These are phyloP conservation scores for Drosophila ogumai DNA, from an alignment of 1,140 invertebrate genomes.

Conservation along the genomic window DNA sequence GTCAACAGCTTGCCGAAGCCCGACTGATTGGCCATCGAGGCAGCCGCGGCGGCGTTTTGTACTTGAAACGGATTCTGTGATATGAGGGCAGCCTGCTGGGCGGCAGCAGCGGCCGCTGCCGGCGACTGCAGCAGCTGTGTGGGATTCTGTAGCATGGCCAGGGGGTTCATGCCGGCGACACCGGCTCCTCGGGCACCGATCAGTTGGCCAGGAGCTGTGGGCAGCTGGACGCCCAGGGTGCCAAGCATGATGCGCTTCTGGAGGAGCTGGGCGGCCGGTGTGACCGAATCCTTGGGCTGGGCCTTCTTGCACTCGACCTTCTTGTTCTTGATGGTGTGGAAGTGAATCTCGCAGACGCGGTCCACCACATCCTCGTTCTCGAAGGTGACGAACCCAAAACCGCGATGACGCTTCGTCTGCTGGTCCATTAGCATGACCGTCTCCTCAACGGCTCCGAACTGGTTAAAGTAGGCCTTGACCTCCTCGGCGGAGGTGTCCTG, in stretches of 20 bases:
- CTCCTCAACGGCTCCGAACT: conserved; percentile 96
- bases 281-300: conserved; percentile 95
- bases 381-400: conserved; percentile 96
- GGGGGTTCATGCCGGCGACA: conserved; percentile 87
- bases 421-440: conserved; percentile 98
- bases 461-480: conserved; percentile 95
- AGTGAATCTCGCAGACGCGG: conserved; percentile 96
- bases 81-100: conserved; percentile 85
- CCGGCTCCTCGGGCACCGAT: conserved; percentile 86
- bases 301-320: conserved; percentile 97
- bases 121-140: conserved; percentile 86
- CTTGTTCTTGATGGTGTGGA: conserved; percentile 97
- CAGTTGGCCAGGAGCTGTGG: conserved; percentile 84
- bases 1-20: conserved; percentile 90
- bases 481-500: conserved; percentile 96
- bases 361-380: conserved; percentile 96
- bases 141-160: conserved; percentile 87
- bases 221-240: conserved; percentile 88
- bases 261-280: conserved; percentile 89
- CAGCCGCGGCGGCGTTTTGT: conserved; percentile 85
- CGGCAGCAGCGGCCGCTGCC: conserved; percentile 85
- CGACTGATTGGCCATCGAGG: conserved; percentile 86
- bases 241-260: conserved; percentile 91
- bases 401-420: conserved; percentile 95
- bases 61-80: conserved; percentile 84